Conservation (phyloP, 2,797 vertebrate species). For the Neoniphon sammara region DNA sequence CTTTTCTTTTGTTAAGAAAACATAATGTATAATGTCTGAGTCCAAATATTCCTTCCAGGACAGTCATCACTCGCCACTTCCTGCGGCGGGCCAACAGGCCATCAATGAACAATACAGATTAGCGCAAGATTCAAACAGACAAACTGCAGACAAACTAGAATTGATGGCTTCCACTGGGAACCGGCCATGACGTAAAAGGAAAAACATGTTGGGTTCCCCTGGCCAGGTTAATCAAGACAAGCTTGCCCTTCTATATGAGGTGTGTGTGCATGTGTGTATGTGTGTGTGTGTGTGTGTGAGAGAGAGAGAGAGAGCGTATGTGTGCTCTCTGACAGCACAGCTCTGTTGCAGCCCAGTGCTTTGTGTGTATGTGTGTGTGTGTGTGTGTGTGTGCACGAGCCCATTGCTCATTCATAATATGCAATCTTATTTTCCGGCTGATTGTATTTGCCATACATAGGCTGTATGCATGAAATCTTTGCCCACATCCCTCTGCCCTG, state of each 20-base stretch:
- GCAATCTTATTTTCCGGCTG: slow-evolving; percentile 78
- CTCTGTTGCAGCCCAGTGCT: slow-evolving; percentile 40
- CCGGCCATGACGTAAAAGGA: slow-evolving; percentile 76
- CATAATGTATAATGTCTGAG: slow-evolving; percentile 6
- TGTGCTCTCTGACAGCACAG: slow-evolving; percentile 16
- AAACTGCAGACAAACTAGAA: slow-evolving; percentile 79
- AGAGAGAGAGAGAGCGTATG: neutral
- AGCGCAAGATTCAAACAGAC: slow-evolving; percentile 73
- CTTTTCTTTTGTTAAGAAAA: slow-evolving; percentile 4
- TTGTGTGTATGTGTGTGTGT: slow-evolving; percentile 38
- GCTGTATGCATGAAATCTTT: slow-evolving; percentile 68
- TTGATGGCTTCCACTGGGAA: slow-evolving; percentile 80
- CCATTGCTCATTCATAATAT: slow-evolving; percentile 82
- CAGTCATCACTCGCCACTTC: slow-evolving; percentile 67
- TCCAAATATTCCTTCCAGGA: neutral
- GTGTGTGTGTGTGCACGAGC: slow-evolving; percentile 34
- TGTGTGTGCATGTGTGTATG: slow-evolving; percentile 37
- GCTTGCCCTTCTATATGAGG: slow-evolving; percentile 60
- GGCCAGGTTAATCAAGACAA: slow-evolving; percentile 82
- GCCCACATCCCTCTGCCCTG: slow-evolving; percentile 72
- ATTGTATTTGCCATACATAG: slow-evolving; percentile 73
- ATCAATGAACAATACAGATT: slow-evolving; percentile 70
- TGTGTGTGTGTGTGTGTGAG: slow-evolving; percentile 21
- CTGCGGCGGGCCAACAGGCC: slow-evolving; percentile 47
- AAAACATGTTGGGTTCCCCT: slow-evolving; percentile 75